Evolutionary conservation across 2,113 vertebrate species (phyloP).

Genomic region (Lampris incognitus): DNA sequence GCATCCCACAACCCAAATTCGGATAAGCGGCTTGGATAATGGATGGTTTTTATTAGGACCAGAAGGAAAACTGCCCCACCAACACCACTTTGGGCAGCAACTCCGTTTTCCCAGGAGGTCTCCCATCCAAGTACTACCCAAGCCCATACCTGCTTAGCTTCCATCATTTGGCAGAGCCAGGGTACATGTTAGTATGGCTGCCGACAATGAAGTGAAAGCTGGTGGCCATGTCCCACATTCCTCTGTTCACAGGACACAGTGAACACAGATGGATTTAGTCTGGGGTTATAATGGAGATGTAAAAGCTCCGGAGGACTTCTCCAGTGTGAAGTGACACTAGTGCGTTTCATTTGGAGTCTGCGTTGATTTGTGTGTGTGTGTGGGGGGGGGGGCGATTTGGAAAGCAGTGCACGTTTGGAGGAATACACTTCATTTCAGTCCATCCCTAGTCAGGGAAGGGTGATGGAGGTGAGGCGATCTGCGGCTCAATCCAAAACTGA

Average conservation of each 20-base stretch:
- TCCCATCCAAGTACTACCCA: too few species aligned
- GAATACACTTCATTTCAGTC: not conserved
- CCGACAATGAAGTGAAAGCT: not conserved
- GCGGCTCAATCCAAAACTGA: not conserved
- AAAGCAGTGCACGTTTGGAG: not conserved
- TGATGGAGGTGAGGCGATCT: not conserved
- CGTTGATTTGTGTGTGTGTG: not conserved
- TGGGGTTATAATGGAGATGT: not conserved
- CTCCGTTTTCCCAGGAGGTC: too few species aligned
- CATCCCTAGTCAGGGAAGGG: not conserved
- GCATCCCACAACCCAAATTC: too few species aligned
- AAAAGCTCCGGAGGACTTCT: constrained; percentile 4
- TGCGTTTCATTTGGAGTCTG: not conserved
- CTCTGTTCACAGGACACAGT: not conserved
- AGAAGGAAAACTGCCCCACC: too few species aligned
- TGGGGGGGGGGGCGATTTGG: not conserved
- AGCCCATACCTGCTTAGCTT: too few species aligned
- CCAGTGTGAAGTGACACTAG: not conserved
- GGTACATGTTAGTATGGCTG: too few species aligned
- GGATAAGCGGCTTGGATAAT: too few species aligned
- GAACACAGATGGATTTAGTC: constrained; percentile 27
- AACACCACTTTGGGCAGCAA: too few species aligned
- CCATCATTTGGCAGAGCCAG: too few species aligned
- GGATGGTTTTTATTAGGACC: too few species aligned
- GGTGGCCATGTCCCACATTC: not conserved